Conservation (phyloP, 2,113 vertebrate genomes). For the Oreochromis tanganicae region DNA sequence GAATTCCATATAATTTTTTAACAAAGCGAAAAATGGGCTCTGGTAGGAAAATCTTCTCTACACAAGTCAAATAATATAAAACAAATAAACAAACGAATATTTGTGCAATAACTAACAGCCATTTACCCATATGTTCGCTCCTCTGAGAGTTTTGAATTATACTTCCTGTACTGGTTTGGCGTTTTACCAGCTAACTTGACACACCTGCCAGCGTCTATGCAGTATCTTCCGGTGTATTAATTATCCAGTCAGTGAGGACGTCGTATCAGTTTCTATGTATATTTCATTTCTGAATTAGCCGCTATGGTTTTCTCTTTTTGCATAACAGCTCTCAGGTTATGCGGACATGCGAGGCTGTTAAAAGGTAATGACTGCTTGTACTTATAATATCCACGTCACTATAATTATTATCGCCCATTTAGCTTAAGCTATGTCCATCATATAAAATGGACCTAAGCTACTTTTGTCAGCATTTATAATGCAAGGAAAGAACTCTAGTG, state of each 20-base stretch:
- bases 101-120: neutral
- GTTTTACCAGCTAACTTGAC: neutral
- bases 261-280: neutral
- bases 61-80: neutral
- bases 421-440: neutral
- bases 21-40: neutral
- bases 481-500: neutral
- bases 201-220: neutral
- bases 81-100: fast-evolving
- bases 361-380: neutral
- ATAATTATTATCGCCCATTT: neutral
- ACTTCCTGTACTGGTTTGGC: neutral
- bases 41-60: neutral
- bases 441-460: neutral
- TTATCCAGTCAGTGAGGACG: neutral
- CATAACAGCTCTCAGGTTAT: neutral
- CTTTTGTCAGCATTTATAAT: neutral
- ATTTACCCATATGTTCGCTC: neutral
- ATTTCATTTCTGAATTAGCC: neutral
- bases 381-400: neutral
- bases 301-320: neutral
- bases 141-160: neutral
- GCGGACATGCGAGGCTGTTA: neutral
- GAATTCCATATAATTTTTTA: neutral
- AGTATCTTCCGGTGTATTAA: conserved; percentile 56